Evolutionary conservation across 2,888 invertebrate species (phyloP).

Genomic region (Meandrusa payeni): DNA sequence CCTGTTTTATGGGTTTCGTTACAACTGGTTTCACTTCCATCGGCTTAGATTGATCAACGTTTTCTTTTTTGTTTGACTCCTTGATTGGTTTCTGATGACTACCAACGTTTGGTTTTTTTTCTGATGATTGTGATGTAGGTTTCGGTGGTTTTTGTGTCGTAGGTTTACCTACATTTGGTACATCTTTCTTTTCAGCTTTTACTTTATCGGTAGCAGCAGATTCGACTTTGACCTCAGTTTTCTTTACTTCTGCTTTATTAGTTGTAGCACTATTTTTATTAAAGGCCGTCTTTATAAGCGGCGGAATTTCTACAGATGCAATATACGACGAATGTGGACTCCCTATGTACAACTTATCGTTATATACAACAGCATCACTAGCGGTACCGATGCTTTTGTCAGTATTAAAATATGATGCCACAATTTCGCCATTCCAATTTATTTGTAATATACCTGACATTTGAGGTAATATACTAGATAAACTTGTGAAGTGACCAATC

Average conservation of each 20-base stretch:
- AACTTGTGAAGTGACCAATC: constrained; percentile 84
- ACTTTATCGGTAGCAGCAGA: constrained; percentile 35
- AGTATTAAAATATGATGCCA: constrained; percentile 84
- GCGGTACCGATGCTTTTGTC: constrained; percentile 77
- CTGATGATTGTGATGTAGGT: neutral
- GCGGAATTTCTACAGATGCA: constrained; percentile 82
- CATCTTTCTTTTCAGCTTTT: constrained; percentile 31
- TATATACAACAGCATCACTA: constrained; percentile 85
- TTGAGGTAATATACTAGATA: constrained; percentile 53
- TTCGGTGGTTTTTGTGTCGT: constrained; percentile 5
- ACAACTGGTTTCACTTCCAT: constrained; percentile 22
- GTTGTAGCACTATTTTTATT: constrained; percentile 15
- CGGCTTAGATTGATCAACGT: no score
- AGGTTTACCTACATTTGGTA: constrained; percentile 8
- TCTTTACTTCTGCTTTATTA: constrained; percentile 11
- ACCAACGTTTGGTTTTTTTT: constrained; percentile 2
- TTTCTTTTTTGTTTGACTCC: no score
- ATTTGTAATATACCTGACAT: constrained; percentile 83
- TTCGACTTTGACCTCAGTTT: constrained; percentile 12
- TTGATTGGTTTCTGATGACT: no score
- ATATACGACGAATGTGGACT: constrained; percentile 84
- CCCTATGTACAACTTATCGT: constrained; percentile 84
- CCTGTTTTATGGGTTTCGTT: constrained; percentile 27
- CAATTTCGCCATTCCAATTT: constrained; percentile 86
- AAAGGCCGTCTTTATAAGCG: constrained; percentile 67